These are phyloP conservation scores for Tympanuchus pallidicinctus DNA, from an alignment of 2,113 vertebrate genomes.

Conservation along the genomic window DNA sequence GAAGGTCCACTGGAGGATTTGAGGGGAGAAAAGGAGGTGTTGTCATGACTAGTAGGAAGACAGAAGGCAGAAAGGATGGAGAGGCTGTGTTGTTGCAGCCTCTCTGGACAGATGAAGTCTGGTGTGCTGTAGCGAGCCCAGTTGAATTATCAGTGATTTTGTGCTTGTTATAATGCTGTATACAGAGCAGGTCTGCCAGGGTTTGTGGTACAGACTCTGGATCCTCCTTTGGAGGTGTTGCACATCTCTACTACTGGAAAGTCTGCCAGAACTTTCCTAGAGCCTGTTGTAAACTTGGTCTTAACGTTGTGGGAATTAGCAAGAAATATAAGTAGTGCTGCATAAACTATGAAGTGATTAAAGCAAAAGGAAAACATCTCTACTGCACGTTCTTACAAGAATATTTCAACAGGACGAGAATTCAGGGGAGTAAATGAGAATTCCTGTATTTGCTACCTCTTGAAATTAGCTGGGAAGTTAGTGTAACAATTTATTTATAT, in stretches of 20 bases:
- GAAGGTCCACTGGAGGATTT: accelerated
- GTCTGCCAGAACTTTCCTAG: not conserved
- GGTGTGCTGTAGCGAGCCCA: not conserved
- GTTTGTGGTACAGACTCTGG: not conserved
- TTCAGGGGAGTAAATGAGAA: not conserved
- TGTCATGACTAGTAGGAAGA: not conserved
- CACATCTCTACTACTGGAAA: not conserved
- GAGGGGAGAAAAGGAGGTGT: not conserved
- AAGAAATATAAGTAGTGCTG: not conserved
- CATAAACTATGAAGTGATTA: not conserved
- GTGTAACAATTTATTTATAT: not conserved
- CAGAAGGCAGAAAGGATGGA: not conserved
- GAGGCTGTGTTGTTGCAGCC: not conserved
- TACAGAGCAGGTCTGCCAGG: not conserved
- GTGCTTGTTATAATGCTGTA: not conserved
- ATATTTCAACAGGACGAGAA: not conserved
- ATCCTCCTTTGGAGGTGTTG: not conserved
- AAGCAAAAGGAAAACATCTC: not conserved
- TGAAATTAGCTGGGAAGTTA: not conserved
- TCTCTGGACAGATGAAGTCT: not conserved
- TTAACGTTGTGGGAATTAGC: not conserved
- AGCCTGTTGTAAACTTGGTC: not conserved
- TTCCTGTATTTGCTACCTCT: not conserved
- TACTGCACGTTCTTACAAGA: not conserved
- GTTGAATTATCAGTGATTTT: not conserved